Percentiles rank a stretch among this genome's conserved stretches.
Evolutionary conservation across 2,113 vertebrate species (phyloP).

Genomic region (Misgurnus anguillicaudatus): DNA sequence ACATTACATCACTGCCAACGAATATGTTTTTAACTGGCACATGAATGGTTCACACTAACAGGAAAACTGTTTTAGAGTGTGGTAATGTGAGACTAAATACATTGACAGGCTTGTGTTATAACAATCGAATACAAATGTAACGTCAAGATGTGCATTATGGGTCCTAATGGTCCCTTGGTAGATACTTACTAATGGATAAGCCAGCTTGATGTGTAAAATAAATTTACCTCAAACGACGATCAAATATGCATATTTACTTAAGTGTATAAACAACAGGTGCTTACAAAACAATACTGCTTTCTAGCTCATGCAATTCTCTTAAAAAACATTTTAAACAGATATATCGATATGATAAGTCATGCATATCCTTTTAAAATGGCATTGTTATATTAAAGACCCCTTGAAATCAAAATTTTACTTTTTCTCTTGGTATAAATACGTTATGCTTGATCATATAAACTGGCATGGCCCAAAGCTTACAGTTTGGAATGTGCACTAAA

Average conservation of each 20-base stretch:
- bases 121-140: not conserved
- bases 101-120: not conserved
- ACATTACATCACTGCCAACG: not conserved
- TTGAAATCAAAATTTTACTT: no score
- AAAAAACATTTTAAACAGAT: not conserved
- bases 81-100: not conserved
- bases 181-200: conserved; percentile 13
- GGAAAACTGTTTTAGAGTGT: not conserved
- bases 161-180: conserved; percentile 2
- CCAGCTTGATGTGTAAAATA: not conserved
- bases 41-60: not conserved
- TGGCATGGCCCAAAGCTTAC: no score
- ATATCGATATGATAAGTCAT: not conserved
- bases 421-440: no score
- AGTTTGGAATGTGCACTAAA: no score
- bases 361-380: not conserved
- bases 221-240: conserved; percentile 3
- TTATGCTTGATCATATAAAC: no score
- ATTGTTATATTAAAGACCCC: no score
- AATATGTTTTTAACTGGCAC: not conserved
- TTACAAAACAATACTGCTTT: not conserved
- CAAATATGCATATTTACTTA: not conserved
- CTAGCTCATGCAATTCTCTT: not conserved
- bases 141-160: not conserved
- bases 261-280: no score